A percentile compares a stretch with the other conserved stretches of the same genome.
Conservation (phyloP, 2,113 vertebrate species). For the Isurus oxyrinchus region DNA sequence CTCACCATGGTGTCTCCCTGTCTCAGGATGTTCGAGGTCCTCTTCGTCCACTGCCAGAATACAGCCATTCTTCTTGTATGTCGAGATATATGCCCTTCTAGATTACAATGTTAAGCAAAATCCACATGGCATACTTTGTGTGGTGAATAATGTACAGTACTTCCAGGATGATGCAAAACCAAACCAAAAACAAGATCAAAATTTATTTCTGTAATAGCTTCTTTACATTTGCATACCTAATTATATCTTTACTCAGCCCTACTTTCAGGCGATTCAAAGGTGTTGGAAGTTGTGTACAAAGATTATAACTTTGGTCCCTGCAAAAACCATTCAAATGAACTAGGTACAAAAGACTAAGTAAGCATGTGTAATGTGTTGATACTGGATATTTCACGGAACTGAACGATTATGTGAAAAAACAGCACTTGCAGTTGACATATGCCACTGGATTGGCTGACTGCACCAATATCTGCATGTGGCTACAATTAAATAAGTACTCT, state of each 20-base stretch:
- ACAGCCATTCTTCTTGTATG: not conserved
- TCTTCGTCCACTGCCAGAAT: not conserved
- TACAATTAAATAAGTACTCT: not conserved
- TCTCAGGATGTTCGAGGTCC: constrained; percentile 10
- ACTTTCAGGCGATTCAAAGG: not conserved
- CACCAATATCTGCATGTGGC: not conserved
- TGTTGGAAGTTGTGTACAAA: not conserved
- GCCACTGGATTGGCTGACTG: not conserved
- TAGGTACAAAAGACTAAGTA: not conserved
- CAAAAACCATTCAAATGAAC: not conserved
- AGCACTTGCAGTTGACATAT: not conserved
- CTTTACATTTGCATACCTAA: not conserved
- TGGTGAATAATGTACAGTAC: not conserved
- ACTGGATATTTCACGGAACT: not conserved
- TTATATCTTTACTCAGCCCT: not conserved
- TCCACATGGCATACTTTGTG: not conserved
- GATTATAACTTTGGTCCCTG: not conserved
- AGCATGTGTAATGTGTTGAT: not conserved
- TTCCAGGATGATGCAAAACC: not conserved
- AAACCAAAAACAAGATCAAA: not conserved
- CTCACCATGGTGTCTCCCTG: constrained; percentile 11
- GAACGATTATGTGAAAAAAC: not conserved
- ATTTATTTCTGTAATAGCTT: not conserved
- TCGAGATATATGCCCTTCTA: not conserved
- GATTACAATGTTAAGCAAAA: constrained; percentile 30